A percentile compares a stretch with the other conserved stretches of the same genome.
Conservation (phyloP, 2,888 invertebrate genomes). For the Tipula unca region DNA sequence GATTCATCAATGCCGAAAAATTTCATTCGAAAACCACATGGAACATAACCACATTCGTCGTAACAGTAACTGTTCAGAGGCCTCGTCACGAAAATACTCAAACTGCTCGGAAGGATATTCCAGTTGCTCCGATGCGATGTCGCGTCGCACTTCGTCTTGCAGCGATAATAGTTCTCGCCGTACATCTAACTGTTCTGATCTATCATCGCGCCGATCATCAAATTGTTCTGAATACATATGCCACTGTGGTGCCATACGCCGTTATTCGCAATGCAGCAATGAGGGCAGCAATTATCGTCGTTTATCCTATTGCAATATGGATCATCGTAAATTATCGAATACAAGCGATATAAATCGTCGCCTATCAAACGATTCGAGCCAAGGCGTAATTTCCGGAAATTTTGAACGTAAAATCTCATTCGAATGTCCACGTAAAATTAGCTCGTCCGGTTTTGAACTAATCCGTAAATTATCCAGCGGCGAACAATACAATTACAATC, state of each 20-base stretch:
- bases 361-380: slow-evolving; percentile 36
- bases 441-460: slow-evolving; percentile 28
- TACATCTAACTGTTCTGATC: slow-evolving; percentile 34
- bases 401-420: slow-evolving; percentile 14
- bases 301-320: slow-evolving; percentile 42
- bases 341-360: slow-evolving; percentile 32
- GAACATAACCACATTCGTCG: slow-evolving; percentile 44
- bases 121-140: slow-evolving; percentile 33
- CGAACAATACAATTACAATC: slow-evolving; percentile 33
- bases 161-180: slow-evolving; percentile 33
- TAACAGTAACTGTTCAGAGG: slow-evolving; percentile 59
- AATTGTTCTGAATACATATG: slow-evolving; percentile 33
- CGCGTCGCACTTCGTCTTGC: slow-evolving; percentile 39
- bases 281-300: slow-evolving; percentile 38
- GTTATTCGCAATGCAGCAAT: slow-evolving; percentile 37
- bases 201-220: slow-evolving; percentile 24
- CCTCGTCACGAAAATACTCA: slow-evolving; percentile 36
- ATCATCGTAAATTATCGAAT: slow-evolving; percentile 42
- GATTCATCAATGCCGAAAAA: slow-evolving; percentile 25
- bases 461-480: slow-evolving; percentile 39
- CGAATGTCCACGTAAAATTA: background rate
- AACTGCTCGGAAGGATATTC: slow-evolving; percentile 39
- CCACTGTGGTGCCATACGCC: slow-evolving; percentile 34
- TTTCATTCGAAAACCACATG: slow-evolving; percentile 23
- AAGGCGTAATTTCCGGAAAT: background rate